A percentile compares a stretch with the other conserved stretches of the same genome.
These are phyloP conservation scores for Chaetops frenatus DNA, from an alignment of 2,113 vertebrate species.

Conservation along the genomic window DNA sequence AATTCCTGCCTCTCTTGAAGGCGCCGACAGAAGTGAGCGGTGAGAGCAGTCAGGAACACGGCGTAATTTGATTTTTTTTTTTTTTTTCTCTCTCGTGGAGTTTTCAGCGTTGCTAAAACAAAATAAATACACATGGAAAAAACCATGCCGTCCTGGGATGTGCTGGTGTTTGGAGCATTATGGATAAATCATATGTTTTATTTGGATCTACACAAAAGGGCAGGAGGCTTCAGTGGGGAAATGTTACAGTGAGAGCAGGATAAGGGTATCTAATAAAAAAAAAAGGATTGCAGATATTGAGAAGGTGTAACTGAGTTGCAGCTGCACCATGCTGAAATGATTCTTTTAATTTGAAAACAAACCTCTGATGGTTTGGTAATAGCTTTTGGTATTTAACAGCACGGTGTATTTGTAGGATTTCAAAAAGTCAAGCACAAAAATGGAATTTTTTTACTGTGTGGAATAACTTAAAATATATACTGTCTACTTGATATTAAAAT, in stretches of 20 bases:
- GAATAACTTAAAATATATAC: not conserved
- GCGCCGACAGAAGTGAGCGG: not conserved
- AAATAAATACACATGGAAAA: not conserved
- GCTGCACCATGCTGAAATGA: not conserved
- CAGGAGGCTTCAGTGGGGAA: not conserved
- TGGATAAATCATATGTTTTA: not conserved
- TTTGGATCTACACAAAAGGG: not conserved
- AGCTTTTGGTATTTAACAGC: not conserved
- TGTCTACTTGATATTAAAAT: not conserved
- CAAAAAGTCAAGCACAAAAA: not conserved
- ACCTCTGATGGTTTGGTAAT: not conserved
- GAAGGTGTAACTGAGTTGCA: not conserved
- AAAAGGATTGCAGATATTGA: not conserved
- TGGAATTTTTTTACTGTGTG: not conserved
- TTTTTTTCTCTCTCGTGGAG: not conserved
- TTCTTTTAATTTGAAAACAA: not conserved
- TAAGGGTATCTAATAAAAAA: not conserved
- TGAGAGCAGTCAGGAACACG: conserved; percentile 18
- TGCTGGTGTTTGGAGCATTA: not conserved
- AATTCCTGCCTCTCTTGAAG: conserved; percentile 41
- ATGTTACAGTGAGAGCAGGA: not conserved
- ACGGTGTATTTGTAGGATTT: not conserved
- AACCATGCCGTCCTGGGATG: not conserved
- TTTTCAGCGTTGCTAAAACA: not conserved
- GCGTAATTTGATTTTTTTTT: not conserved